These are phyloP conservation scores for Poeciliopsis prolifica DNA, from an alignment of 2,113 vertebrate species.

Conservation along the genomic window DNA sequence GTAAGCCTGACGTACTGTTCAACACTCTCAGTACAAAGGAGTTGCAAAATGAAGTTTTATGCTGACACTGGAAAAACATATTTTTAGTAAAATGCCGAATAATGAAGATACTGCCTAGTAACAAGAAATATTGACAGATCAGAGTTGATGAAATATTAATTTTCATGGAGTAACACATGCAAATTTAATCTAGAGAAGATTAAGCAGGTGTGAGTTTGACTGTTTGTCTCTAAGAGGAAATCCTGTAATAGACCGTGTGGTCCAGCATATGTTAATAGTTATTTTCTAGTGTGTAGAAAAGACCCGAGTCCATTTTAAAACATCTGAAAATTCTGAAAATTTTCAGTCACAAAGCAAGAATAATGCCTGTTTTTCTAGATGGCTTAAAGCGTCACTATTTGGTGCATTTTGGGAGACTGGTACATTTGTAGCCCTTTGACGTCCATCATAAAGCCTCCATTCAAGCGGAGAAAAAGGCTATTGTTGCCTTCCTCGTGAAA, in stretches of 20 bases:
- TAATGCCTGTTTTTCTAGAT: neutral
- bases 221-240: neutral
- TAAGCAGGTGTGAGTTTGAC: neutral
- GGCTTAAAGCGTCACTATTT: constrained; percentile 33
- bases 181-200: constrained; percentile 6
- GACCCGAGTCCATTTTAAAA: neutral
- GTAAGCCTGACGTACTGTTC: neutral
- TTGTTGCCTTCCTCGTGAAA: constrained; percentile 52
- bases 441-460: constrained; percentile 56
- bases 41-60: neutral
- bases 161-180: neutral
- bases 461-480: constrained; percentile 58
- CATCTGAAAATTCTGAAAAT: neutral
- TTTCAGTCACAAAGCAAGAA: neutral
- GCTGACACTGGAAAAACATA: neutral
- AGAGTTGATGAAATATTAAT: neutral
- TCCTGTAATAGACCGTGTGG: neutral
- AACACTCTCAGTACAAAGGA: neutral
- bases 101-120: neutral
- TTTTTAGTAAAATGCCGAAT: neutral
- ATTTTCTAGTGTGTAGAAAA: neutral
- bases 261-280: neutral
- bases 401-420: constrained; percentile 52
- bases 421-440: constrained; percentile 45
- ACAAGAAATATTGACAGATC: neutral